phyloP scores from a whole-genome alignment of 1,140 invertebrate species.

The Drosophila nannoptera region DNA sequence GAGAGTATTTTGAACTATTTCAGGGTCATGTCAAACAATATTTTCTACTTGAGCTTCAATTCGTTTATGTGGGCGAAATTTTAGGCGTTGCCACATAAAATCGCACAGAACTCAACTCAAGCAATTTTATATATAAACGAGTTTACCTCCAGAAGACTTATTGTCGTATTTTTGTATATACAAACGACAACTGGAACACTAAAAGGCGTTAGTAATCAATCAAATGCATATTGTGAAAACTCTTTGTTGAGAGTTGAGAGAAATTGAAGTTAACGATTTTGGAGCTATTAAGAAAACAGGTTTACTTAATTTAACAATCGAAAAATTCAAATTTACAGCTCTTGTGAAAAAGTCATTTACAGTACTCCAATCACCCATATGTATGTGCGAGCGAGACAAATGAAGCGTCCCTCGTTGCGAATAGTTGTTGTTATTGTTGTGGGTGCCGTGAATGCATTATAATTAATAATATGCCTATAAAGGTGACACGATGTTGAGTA shows the following conservation, averaged over 20 bases:
- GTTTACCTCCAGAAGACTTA: too few relatives aligned
- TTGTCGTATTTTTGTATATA: too few relatives aligned
- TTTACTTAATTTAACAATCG: constrained; percentile 5
- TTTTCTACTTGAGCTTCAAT: constrained; percentile 22
- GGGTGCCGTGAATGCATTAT: constrained; percentile 28
- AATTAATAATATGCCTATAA: constrained; percentile 28
- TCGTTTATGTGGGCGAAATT: constrained; percentile 15
- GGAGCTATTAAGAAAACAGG: constrained; percentile 15
- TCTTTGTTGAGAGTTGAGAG: too few relatives aligned
- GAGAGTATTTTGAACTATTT: constrained; percentile 68
- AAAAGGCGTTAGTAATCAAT: too few relatives aligned
- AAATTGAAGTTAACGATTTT: neutral
- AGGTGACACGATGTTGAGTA: constrained; percentile 23
- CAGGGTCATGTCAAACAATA: constrained; percentile 51
- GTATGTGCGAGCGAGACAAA: constrained; percentile 7
- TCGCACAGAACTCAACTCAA: neutral
- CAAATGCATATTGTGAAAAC: too few relatives aligned
- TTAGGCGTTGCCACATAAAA: constrained; percentile 6
- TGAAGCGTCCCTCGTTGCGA: constrained; percentile 16
- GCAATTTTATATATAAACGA: constrained; percentile 7
- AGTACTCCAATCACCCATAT: neutral
- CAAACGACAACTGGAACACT: too few relatives aligned
- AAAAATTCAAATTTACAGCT: constrained; percentile 28
- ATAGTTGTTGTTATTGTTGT: constrained; percentile 15
- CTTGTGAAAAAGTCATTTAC: constrained; percentile 20